Base-by-base conservation (phyloP, 2,888 invertebrate genomes). In the Pollenia labialis region DNA sequence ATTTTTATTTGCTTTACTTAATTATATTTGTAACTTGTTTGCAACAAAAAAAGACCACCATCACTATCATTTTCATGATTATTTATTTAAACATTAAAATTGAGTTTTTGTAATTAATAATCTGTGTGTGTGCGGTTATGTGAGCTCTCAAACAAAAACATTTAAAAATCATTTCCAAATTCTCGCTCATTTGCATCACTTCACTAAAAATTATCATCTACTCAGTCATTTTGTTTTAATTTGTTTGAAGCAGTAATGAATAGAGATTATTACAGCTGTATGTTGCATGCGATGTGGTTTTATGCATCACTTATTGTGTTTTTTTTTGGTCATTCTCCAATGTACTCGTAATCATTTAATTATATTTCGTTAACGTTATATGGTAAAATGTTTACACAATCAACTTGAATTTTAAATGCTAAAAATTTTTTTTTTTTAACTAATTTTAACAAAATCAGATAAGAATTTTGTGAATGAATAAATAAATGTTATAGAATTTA, bases 101-200 rank as follows among this genome's bases (percentile, higher is more conserved):
- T 14, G 3, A 7, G 18, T 16, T 44, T 68, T 68, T 54, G n/a
- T 76, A 66, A 77, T 66, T 66, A 77, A 77, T 77, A 77, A 77
- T 66, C 66, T 66, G 46, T 56, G 66, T 2, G n/a, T 46, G 48
- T 6, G n/a, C 18, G 48, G 16, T 62, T 40, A 74, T 60, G 74
- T 58, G 46, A 11, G 46, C 8, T 50, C 40, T 16, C 0, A 60
- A 74, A 60, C 16, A 50, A 48, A 56, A 23, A 14, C 32, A 72
- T 58, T 46, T 40, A 23, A 58, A 60, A 58, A 14, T 40, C 7
- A 14, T 40, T 50, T 16, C 10, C 48, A 12, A 46, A 14, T 46
- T 58, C 14, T 50, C n/a, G 14, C 50, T 64, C 10, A 74, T 46
- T 60, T n/a, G 10, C 12, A 50, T n/a, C n/a, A 50, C 14, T 50